phyloP scores from a whole-genome alignment of 2,113 vertebrate species.

The Nyctereutes procyonoides region DNA sequence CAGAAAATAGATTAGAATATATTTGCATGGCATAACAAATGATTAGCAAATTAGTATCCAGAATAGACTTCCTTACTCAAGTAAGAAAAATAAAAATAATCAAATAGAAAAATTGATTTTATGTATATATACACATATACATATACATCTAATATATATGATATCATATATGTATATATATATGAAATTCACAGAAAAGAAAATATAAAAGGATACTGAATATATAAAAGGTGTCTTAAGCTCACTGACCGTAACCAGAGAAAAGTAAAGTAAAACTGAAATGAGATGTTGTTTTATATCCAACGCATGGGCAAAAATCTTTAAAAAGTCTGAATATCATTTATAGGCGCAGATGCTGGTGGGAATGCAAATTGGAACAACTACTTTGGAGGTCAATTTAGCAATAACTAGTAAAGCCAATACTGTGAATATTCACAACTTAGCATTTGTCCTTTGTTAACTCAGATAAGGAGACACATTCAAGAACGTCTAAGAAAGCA shows the following conservation, averaged over 20 bases:
- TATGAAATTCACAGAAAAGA: background rate
- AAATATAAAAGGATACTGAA: background rate
- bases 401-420: background rate
- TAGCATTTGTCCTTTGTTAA: background rate
- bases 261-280: background rate
- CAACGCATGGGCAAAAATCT: background rate
- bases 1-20: background rate
- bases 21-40: background rate
- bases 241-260: background rate
- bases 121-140: background rate
- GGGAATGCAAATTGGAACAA: background rate
- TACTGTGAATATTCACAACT: background rate
- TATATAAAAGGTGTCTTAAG: background rate
- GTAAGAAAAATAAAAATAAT: background rate
- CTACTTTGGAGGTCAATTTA: background rate
- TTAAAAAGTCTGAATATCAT: background rate
- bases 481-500: background rate
- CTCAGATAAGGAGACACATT: background rate
- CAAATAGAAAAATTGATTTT: background rate
- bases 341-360: background rate
- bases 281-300: background rate
- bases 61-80: background rate
- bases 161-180: background rate
- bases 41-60: background rate
- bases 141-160: background rate